These are phyloP conservation scores for Jacana jacana DNA, from an alignment of 2,113 vertebrate species.

Conservation along the genomic window DNA sequence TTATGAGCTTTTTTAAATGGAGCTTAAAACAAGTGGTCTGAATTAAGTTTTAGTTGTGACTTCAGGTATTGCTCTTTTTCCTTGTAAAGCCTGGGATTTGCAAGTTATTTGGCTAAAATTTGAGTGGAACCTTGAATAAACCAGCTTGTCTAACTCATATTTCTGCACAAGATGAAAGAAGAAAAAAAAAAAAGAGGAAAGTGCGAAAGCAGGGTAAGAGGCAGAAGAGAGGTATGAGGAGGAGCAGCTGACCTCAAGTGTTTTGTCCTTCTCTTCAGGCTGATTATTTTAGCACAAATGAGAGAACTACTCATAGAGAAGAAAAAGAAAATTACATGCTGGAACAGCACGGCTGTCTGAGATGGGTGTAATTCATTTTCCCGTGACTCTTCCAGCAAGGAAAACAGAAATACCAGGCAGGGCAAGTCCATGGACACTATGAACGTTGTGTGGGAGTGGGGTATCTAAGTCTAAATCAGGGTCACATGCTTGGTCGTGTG, in stretches of 20 bases:
- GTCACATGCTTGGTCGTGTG: neutral
- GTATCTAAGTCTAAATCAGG: neutral
- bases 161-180: neutral
- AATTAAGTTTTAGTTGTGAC: slow-evolving; percentile 66
- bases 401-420: neutral
- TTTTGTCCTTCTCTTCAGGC: neutral
- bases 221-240: neutral
- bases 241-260: neutral
- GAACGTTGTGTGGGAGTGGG: neutral
- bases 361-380: neutral
- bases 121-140: slow-evolving; percentile 47
- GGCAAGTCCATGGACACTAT: neutral
- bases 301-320: neutral
- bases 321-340: neutral
- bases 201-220: neutral
- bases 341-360: neutral
- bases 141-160: neutral
- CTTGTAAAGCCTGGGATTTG: slow-evolving; percentile 42
- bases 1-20: slow-evolving; percentile 53
- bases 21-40: slow-evolving; percentile 68
- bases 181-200: neutral
- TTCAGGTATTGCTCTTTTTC: slow-evolving; percentile 42
- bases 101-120: slow-evolving; percentile 55
- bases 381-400: neutral
- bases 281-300: neutral